Conservation (phyloP, 2,888 invertebrate genomes). For the Anoplius nigerrimus region DNA sequence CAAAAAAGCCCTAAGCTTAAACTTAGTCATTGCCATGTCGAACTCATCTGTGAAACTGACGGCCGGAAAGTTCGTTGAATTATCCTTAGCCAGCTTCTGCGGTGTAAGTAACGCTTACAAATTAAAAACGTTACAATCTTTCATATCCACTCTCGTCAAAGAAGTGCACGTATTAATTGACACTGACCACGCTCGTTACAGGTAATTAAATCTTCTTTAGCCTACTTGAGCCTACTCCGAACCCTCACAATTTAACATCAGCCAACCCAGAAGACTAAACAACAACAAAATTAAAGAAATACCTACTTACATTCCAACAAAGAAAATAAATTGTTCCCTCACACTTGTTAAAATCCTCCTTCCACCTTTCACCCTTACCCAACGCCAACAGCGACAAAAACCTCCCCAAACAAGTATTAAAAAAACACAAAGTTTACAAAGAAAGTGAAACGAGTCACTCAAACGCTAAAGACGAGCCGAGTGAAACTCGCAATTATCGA, state of each 20-base stretch:
- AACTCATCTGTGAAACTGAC: slow-evolving; percentile 61
- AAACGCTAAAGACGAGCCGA: no score
- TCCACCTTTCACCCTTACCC: no score
- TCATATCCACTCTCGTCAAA: background rate
- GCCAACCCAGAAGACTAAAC: background rate
- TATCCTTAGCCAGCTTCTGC: slow-evolving; percentile 60
- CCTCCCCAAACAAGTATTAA: no score
- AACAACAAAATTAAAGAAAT: background rate
- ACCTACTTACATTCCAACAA: no score
- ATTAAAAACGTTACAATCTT: slow-evolving; percentile 1
- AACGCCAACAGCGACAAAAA: no score
- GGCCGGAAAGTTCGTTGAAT: slow-evolving; percentile 62
- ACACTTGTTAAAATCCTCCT: no score
- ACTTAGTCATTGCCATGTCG: slow-evolving; percentile 54
- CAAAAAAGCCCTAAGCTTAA: slow-evolving; percentile 53
- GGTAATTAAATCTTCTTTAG: slow-evolving; percentile 47
- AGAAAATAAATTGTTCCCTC: no score
- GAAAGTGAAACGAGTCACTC: no score
- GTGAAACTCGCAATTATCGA: no score
- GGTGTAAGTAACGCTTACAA: slow-evolving; percentile 54
- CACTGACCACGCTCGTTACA: slow-evolving; percentile 21
- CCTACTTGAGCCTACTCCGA: slow-evolving; percentile 52
- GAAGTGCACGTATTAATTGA: background rate
- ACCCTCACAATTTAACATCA: slow-evolving; percentile 31
- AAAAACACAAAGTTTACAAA: no score